Percentiles rank a stretch among this genome's conserved stretches.
phyloP scores from a whole-genome alignment of 2,113 vertebrate species.

The Bufo gargarizans region DNA sequence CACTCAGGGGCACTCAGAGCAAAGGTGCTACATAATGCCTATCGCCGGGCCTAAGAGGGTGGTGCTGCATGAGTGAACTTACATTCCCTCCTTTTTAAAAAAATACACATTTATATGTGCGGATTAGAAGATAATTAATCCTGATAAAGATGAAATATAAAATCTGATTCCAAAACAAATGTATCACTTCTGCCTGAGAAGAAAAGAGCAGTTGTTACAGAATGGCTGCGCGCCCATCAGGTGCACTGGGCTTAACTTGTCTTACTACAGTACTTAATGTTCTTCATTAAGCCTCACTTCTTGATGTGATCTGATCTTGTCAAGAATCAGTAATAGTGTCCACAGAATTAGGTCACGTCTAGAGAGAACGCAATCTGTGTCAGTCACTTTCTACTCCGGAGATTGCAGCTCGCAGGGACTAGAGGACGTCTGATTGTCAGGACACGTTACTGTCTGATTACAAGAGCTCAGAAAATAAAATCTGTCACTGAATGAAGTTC shows the following conservation, averaged over 20 bases:
- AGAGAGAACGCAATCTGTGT: background rate
- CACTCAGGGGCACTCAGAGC: no score
- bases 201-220: background rate
- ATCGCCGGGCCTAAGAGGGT: no score
- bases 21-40: no score
- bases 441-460: constrained; percentile 23
- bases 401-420: constrained; percentile 7
- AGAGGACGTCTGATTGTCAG: constrained; percentile 35
- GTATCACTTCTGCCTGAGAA: background rate
- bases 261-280: background rate
- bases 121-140: background rate
- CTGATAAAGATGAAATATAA: background rate
- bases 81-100: background rate
- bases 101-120: background rate
- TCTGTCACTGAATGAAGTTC: background rate
- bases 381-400: constrained; percentile 1
- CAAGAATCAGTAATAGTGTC: constrained; percentile 35
- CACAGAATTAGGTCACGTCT: constrained; percentile 38
- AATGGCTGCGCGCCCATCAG: background rate
- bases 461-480: background rate
- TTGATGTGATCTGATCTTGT: constrained; percentile 33
- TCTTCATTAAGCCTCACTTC: constrained; percentile 7
- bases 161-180: background rate
- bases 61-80: no score
- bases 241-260: constrained; percentile 1